These are phyloP conservation scores for Acanthurus lineatus DNA, from an alignment of 2,797 vertebrate genomes.

Conservation along the genomic window DNA sequence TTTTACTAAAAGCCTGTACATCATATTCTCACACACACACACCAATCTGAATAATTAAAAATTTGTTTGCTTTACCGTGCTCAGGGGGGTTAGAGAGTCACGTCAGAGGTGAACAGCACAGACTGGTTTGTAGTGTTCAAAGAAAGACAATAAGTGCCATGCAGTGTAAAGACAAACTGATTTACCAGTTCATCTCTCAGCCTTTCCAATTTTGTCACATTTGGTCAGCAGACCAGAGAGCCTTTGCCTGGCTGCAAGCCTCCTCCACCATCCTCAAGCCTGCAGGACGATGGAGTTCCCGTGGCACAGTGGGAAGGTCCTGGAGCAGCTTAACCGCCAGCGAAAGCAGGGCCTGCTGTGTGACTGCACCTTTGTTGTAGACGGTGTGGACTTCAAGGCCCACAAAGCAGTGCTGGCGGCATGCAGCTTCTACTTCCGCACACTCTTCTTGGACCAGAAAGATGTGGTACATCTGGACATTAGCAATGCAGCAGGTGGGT, in stretches of 20 bases:
- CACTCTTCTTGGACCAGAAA: conserved; percentile 97
- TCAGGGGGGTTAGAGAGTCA: neutral
- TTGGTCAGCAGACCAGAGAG: conserved; percentile 12
- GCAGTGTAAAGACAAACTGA: neutral
- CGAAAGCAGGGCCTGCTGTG: conserved; percentile 94
- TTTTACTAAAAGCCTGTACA: neutral
- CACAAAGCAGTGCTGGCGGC: conserved; percentile 96
- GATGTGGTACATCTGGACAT: conserved; percentile 98
- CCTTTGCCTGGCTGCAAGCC: neutral
- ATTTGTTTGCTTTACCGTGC: neutral
- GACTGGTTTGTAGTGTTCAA: neutral
- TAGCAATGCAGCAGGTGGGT: conserved; percentile 94
- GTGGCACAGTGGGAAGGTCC: conserved; percentile 94
- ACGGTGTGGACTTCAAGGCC: conserved; percentile 96
- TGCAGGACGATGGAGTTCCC: conserved; percentile 94
- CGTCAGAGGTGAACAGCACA: neutral
- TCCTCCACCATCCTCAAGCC: neutral
- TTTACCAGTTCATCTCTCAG: neutral
- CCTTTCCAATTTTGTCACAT: neutral
- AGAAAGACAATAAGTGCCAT: neutral
- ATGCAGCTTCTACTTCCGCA: conserved; percentile 97
- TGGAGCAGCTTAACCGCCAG: conserved; percentile 96
- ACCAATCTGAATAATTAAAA: neutral
- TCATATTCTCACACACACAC: neutral
- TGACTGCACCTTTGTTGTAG: conserved; percentile 98